Percentiles rank a stretch among this genome's conserved stretches.
phyloP scores from a whole-genome alignment of 2,888 invertebrate species.

The Euplagia quadripunctaria region DNA sequence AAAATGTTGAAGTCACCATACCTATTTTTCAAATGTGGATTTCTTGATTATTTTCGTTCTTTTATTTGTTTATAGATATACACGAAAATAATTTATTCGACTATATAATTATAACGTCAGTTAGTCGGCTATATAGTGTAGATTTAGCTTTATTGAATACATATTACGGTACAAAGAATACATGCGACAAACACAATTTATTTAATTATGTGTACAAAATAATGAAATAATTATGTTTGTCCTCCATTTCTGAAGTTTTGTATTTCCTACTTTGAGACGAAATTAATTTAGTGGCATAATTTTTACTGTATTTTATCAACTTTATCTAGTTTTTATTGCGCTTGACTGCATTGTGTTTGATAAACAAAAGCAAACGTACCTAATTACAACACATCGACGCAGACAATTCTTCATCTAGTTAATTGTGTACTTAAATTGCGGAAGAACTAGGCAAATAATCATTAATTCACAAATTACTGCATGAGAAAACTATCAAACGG shows the following conservation, averaged over 20 bases:
- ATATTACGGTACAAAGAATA: neutral
- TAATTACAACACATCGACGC: constrained; percentile 14
- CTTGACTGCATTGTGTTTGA: neutral
- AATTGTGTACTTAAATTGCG: constrained; percentile 44
- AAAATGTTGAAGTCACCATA: neutral
- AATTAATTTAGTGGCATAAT: neutral
- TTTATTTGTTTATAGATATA: no score
- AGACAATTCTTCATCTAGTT: constrained; percentile 34
- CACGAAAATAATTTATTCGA: no score
- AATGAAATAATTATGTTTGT: neutral
- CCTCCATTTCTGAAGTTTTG: neutral
- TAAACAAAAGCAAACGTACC: neutral
- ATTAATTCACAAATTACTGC: constrained; percentile 63
- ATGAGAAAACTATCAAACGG: constrained; percentile 72
- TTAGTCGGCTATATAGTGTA: no score
- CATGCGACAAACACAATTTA: neutral
- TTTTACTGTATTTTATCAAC: neutral
- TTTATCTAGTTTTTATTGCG: neutral
- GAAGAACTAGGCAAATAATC: constrained; percentile 45
- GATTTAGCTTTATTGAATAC: neutral
- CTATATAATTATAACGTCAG: no score
- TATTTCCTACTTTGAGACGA: neutral
- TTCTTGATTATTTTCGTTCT: no score
- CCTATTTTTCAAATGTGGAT: neutral
- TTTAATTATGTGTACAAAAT: neutral